phyloP scores from a whole-genome alignment of 2,888 invertebrate genomes.

The Phortica magna region DNA sequence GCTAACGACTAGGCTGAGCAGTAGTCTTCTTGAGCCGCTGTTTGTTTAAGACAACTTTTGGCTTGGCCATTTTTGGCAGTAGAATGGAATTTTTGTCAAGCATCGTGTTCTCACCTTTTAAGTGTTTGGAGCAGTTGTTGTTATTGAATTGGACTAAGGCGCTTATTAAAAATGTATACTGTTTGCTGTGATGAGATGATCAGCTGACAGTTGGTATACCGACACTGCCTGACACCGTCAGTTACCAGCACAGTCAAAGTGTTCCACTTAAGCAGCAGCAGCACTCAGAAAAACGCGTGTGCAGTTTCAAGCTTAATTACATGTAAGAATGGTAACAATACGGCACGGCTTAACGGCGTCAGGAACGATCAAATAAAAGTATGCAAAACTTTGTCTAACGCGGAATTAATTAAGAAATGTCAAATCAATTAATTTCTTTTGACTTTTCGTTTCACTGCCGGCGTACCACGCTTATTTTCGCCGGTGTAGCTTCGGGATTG shows the following conservation, averaged over 20 bases:
- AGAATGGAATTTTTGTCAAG: slow-evolving; percentile 49
- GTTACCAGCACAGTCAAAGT: slow-evolving; percentile 55
- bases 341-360: too few species aligned
- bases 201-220: slow-evolving; percentile 55
- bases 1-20: neutral
- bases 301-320: neutral
- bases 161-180: slow-evolving; percentile 37
- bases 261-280: neutral
- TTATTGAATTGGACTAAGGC: neutral
- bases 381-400: too few species aligned
- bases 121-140: slow-evolving; percentile 48
- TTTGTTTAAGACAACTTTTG: neutral
- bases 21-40: neutral
- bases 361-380: too few species aligned
- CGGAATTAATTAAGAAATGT: too few species aligned
- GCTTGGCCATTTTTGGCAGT: slow-evolving; percentile 18
- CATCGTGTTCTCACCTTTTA: slow-evolving; percentile 71
- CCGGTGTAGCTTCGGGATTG: neutral
- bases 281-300: neutral
- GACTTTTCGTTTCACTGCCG: too few species aligned
- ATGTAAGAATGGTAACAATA: neutral
- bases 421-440: too few species aligned
- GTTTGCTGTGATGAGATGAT: slow-evolving; percentile 50
- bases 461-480: too few species aligned
- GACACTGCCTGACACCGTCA: slow-evolving; percentile 68